phyloP scores from a whole-genome alignment of 2,797 vertebrate species.

The Spinibarbus caldwelli region DNA sequence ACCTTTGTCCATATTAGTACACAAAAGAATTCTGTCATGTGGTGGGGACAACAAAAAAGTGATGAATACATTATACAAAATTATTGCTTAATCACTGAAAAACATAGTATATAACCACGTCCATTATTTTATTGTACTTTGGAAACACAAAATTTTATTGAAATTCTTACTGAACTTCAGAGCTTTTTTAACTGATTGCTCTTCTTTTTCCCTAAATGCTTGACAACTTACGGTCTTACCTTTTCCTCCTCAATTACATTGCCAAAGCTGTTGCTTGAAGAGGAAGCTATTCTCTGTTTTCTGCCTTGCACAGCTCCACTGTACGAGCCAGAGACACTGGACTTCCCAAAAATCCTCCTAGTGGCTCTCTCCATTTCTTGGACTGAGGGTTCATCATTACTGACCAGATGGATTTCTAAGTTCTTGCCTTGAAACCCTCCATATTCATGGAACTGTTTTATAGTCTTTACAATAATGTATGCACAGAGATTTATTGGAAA shows the following conservation, averaged over 20 bases:
- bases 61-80: too few relatives aligned
- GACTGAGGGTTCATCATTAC: constrained; percentile 80
- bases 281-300: neutral
- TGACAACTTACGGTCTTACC: too few relatives aligned
- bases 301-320: neutral
- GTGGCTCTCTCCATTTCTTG: constrained; percentile 79
- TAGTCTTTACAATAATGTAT: constrained; percentile 72
- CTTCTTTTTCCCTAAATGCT: too few relatives aligned
- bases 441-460: constrained; percentile 46
- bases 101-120: too few relatives aligned
- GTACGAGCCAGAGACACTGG: constrained; percentile 19
- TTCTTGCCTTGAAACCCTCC: rapidly evolving
- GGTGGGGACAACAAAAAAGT: too few relatives aligned
- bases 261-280: neutral
- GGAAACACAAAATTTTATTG: too few relatives aligned
- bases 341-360: neutral
- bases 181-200: too few relatives aligned
- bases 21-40: too few relatives aligned
- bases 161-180: too few relatives aligned
- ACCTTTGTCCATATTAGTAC: too few relatives aligned
- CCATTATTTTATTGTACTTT: too few relatives aligned
- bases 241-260: constrained; percentile 65
- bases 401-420: constrained; percentile 74
- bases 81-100: too few relatives aligned
- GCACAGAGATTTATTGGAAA: constrained; percentile 83